phyloP scores from a whole-genome alignment of 2,888 invertebrate genomes.

The Pardosa pseudoannulata region DNA sequence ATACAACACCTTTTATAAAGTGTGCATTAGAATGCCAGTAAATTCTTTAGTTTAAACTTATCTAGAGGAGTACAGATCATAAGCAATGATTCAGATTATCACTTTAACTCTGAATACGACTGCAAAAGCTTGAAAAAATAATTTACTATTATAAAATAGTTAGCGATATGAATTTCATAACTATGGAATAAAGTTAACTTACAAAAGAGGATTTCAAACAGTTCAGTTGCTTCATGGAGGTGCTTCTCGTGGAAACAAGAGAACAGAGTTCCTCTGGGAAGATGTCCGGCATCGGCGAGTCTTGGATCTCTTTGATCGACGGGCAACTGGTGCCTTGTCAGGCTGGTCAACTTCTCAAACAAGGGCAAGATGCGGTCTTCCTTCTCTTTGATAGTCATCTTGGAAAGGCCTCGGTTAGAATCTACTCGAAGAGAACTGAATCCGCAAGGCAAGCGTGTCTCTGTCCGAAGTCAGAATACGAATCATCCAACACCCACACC shows the following conservation, averaged over 20 bases:
- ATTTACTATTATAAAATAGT: no score
- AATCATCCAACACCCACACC: no score
- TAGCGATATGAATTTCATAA: no score
- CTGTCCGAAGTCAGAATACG: constrained; percentile 19
- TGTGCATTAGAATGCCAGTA: no score
- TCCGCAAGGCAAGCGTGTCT: constrained; percentile 5
- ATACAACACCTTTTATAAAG: no score
- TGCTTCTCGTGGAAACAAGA: constrained; percentile 86
- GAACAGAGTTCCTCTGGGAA: constrained; percentile 84
- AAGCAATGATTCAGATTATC: no score
- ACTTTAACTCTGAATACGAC: no score
- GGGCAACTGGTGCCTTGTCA: constrained; percentile 52
- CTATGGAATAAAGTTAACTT: no score
- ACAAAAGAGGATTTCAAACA: constrained; percentile 85
- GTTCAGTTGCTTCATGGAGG: constrained; percentile 83
- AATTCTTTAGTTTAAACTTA: no score
- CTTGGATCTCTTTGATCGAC: constrained; percentile 45
- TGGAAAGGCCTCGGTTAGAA: background rate
- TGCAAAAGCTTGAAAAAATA: no score
- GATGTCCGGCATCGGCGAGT: constrained; percentile 73
- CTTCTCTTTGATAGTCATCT: constrained; percentile 65
- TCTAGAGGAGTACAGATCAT: no score
- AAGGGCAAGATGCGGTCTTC: constrained; percentile 51
- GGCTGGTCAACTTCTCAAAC: constrained; percentile 60
- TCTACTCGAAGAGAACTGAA: no score